Percentiles rank a stretch among this genome's conserved stretches.
Conservation (phyloP, 2,797 vertebrate genomes). For the Pygocentrus nattereri region DNA sequence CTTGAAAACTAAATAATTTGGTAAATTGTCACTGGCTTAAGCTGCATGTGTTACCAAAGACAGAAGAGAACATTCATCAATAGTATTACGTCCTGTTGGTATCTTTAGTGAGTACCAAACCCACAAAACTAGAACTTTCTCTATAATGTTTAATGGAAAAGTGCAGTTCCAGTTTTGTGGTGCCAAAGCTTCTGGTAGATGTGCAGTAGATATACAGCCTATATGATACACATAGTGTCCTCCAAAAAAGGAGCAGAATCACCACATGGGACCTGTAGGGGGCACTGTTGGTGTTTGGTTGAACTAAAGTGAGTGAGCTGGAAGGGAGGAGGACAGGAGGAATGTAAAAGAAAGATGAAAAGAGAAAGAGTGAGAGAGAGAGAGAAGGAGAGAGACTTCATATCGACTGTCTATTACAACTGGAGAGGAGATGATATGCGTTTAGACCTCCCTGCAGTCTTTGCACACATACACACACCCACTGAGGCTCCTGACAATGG, state of each 20-base stretch:
- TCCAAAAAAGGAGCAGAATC: not conserved
- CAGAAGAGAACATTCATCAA: too few species aligned
- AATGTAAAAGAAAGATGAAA: not conserved
- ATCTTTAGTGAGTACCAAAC: too few species aligned
- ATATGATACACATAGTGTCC: not conserved
- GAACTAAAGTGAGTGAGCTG: not conserved
- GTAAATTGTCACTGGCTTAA: too few species aligned
- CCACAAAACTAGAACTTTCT: too few species aligned
- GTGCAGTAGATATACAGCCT: too few species aligned
- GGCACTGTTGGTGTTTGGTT: constrained; percentile 61
- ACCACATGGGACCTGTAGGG: constrained; percentile 38
- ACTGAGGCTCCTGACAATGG: constrained; percentile 25
- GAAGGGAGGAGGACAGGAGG: not conserved
- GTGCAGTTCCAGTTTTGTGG: too few species aligned
- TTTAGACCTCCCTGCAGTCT: constrained; percentile 41
- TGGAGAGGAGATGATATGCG: constrained; percentile 50
- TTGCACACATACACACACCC: constrained; percentile 33
- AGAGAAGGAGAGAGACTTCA: constrained; percentile 45
- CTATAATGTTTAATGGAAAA: too few species aligned
- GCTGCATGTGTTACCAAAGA: too few species aligned
- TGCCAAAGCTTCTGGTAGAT: too few species aligned
- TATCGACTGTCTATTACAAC: constrained; percentile 55
- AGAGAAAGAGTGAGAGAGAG: constrained; percentile 9
- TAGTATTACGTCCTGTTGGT: too few species aligned
- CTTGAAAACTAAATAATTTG: too few species aligned